Base-by-base conservation (phyloP, 2,797 vertebrate species). In the Rhinoraja longicauda region DNA sequence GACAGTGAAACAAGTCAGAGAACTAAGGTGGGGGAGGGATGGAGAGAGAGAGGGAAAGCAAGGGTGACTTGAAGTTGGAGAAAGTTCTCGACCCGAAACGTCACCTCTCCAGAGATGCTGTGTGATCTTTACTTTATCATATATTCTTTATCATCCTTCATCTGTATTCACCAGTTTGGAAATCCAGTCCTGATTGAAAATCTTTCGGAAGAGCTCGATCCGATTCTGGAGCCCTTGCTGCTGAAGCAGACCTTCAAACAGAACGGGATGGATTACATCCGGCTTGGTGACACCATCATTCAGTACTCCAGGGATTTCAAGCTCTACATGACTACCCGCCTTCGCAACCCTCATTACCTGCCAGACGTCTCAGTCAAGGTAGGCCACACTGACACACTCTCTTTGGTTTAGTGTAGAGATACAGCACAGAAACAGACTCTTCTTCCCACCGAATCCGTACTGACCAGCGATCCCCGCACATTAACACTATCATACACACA, bases 321-420 rank as follows among this genome's bases (percentile, higher is more conserved):
- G 94, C 93, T 95, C 86, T 94, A 94, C 94, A 95, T 95, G 94
- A 95, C 94, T 93, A 94, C 91, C 90, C 94, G 94, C 94, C 94
- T 95, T 94, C 94, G 93, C 95, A 96, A 95, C 95, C 94, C 94
- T 95, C 94, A 95, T 95, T 96, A 95, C 94, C 94, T 95, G 94
- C 94, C 94, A 12, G 81, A 95, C 94, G 92, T 95, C 95, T 95
- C 94, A 94, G 94, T 95, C 95, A 96, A 95, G 95, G 95, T 95
- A 94, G 94, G 93, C 95, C 95, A 95, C 45, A 45, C 45, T 45
- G 45, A 26, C 45, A 2, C 45, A 45, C 45, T 2, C 45, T 45
- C 45, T 3, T 45, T 45, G 45, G 2, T 45, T 45, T 45, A 45
- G 2, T 45, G 45, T 45, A 45, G 45, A 45, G 45, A 45, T 3